These are phyloP conservation scores for Diabrotica virgifera DNA, from an alignment of 1,140 invertebrate species.

Conservation along the genomic window DNA sequence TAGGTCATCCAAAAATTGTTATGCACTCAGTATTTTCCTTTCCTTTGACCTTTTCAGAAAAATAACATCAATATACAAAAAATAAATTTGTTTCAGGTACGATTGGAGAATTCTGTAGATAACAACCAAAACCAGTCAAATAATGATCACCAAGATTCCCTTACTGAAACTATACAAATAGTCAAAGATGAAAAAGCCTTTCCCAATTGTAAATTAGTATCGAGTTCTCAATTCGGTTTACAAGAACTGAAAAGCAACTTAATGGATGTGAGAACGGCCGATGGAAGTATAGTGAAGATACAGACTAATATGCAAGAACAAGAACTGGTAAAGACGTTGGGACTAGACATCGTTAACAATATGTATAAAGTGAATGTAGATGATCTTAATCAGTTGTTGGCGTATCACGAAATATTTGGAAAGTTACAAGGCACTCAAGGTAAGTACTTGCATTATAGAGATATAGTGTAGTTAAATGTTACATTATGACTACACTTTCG, in stretches of 20 bases:
- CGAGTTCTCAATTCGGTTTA: slow-evolving; percentile 41
- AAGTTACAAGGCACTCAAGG: slow-evolving; percentile 66
- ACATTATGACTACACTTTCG: no score
- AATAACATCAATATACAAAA: neutral
- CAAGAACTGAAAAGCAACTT: slow-evolving; percentile 50
- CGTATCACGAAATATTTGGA: slow-evolving; percentile 86
- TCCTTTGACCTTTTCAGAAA: no score
- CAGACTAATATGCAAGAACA: slow-evolving; percentile 63
- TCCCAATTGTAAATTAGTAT: slow-evolving; percentile 44
- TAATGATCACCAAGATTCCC: slow-evolving; percentile 24
- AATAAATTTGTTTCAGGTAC: slow-evolving; percentile 24
- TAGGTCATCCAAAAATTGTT: no score
- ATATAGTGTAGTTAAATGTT: no score
- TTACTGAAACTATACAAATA: slow-evolving; percentile 39
- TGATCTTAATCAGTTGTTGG: slow-evolving; percentile 75
- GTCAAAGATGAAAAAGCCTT: slow-evolving; percentile 47
- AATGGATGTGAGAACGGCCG: slow-evolving; percentile 67
- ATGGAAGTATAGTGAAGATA: slow-evolving; percentile 72
- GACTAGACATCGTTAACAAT: slow-evolving; percentile 66
- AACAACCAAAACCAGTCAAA: slow-evolving; percentile 37
- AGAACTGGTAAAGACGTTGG: slow-evolving; percentile 64
- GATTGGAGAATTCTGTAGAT: slow-evolving; percentile 38
- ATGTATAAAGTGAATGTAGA: slow-evolving; percentile 82
- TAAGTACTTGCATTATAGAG: slow-evolving; percentile 34
- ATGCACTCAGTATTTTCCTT: no score